Base-by-base conservation (phyloP, 2,113 vertebrate species). In the Furnarius figulus region DNA sequence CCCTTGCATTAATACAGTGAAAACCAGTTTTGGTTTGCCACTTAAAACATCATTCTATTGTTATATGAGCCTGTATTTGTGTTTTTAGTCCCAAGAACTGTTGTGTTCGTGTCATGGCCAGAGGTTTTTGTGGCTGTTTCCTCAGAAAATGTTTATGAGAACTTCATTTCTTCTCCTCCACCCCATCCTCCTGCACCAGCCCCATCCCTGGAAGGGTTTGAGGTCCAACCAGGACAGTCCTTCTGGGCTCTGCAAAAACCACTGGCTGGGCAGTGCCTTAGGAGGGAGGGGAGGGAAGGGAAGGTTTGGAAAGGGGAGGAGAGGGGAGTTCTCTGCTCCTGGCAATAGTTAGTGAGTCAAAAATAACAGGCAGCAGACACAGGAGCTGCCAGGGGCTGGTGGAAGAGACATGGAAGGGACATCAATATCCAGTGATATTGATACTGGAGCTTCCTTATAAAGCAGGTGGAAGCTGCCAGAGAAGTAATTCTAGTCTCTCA, bases 381-480 rank as follows among this genome's bases (percentile, higher is more conserved):
- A 44, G 75, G 1, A 50, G 44, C 2, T 70, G 63, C 49, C 63
- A n/a, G 28, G 53, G 80, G 59, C 18, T 40, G 50, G 22, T 8
- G 55, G 59, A 56, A 78, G 49, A 72, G 59, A 24, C 22, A 6
- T 1, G 27, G 56, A n/a, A 70, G 75, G 56, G 27, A n/a, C 66
- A 56, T 2, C 42, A 22, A 3, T 1, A 56, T 6, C 14, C 46
- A 14, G 12, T 12, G 63, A 12, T 3, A 20, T 0, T 0, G 17
- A 28, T 17, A 8, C 35, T 35, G 55, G 3, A 59, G 42, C 8
- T 30, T 21, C 42, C 78, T 52, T 44, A 10, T 0, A 16, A n/a
- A 35, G 52, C 20, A 28, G 44, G 40, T 2, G 9, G 2, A 39
- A 50, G n/a, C 65, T 58, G 76, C 12, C 27, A 33, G 53, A 40